A percentile compares a stretch with the other conserved stretches of the same genome.
These are phyloP conservation scores for Uria aalge DNA, from an alignment of 2,113 vertebrate genomes.

Conservation along the genomic window DNA sequence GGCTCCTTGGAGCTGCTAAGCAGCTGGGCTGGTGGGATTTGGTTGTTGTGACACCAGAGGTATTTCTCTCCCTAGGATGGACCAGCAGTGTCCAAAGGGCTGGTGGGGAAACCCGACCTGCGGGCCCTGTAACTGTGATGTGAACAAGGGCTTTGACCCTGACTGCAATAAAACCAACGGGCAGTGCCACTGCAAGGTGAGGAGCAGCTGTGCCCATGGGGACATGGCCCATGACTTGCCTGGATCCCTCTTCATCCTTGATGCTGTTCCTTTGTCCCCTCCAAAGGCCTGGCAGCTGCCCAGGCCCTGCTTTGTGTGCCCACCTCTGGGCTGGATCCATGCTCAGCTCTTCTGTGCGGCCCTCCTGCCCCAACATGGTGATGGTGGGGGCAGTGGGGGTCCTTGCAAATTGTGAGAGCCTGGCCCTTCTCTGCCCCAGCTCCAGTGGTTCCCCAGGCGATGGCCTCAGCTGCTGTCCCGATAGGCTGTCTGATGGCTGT, in stretches of 20 bases:
- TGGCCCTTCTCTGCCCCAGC: background rate
- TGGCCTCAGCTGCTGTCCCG: accelerated
- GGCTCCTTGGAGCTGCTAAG: background rate
- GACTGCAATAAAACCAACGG: constrained; percentile 95
- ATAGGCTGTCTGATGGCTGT: constrained; percentile 1
- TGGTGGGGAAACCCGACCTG: constrained; percentile 97
- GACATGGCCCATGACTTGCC: background rate
- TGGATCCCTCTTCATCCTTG: background rate
- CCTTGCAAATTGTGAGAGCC: background rate
- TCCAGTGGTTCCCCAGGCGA: background rate
- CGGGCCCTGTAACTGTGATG: constrained; percentile 93
- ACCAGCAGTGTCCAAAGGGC: constrained; percentile 94
- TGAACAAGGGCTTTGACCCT: constrained; percentile 89
- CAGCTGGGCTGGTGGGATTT: background rate
- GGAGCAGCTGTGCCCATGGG: background rate
- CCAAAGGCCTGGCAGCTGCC: background rate
- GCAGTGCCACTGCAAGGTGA: constrained; percentile 96
- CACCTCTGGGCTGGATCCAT: background rate
- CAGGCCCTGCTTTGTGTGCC: background rate
- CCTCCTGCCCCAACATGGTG: background rate
- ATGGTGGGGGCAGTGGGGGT: background rate
- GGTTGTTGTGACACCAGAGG: background rate
- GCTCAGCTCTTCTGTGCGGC: background rate
- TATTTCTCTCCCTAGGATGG: constrained; percentile 78
- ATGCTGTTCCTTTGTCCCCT: background rate